These are phyloP conservation scores for Cecidostiba fungosa DNA, from an alignment of 2,888 invertebrate species.

Conservation along the genomic window DNA sequence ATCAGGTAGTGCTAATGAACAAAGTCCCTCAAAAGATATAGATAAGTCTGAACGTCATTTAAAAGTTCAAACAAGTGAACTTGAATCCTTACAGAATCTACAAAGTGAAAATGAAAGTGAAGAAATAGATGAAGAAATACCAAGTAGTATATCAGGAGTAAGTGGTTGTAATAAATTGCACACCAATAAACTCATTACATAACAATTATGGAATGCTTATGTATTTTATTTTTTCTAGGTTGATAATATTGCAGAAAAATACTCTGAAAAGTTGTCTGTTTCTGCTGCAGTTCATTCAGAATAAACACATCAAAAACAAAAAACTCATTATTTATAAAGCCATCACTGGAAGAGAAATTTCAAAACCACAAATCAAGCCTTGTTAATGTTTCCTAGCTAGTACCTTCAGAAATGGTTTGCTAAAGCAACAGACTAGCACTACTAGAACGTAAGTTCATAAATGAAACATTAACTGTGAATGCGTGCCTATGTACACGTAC, in stretches of 20 bases:
- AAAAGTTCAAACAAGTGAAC: conserved; percentile 68
- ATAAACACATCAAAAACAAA: not conserved
- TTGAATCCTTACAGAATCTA: conserved; percentile 71
- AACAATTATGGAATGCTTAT: conserved; percentile 22
- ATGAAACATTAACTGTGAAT: conserved; percentile 42
- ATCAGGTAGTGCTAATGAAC: conserved; percentile 76
- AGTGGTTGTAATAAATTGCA: conserved; percentile 66
- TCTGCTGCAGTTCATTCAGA: not conserved
- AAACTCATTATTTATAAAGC: not conserved
- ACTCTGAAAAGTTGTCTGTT: conserved; percentile 17
- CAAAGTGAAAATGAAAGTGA: conserved; percentile 76
- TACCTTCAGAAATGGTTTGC: conserved; percentile 8
- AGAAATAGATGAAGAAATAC: conserved; percentile 76
- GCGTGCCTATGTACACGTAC: conserved; percentile 26
- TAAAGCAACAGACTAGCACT: conserved; percentile 12
- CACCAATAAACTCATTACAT: not conserved
- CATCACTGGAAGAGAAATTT: conserved; percentile 8
- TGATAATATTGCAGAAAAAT: conserved; percentile 66
- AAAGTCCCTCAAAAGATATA: conserved; percentile 75
- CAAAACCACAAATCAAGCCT: conserved; percentile 31
- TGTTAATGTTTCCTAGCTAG: conserved; percentile 46
- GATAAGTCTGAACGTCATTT: conserved; percentile 70
- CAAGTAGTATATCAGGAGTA: conserved; percentile 77
- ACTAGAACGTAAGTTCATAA: conserved; percentile 32
- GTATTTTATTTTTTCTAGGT: conserved; percentile 71